Base-by-base conservation (phyloP, 1,140 invertebrate genomes). In the Drosophila novamexicana region DNA sequence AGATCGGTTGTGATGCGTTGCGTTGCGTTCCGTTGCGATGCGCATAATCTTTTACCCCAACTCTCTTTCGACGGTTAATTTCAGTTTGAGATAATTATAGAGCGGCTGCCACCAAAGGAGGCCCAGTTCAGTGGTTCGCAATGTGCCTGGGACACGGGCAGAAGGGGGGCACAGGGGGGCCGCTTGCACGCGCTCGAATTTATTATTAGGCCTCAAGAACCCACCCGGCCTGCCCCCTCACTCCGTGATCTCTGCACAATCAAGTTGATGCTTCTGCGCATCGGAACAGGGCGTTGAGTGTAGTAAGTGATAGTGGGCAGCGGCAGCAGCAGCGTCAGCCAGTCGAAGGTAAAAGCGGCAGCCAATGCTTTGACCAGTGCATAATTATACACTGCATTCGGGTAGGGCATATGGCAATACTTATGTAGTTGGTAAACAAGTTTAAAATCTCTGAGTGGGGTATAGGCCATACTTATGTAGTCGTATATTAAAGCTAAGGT, bases 61-160 rank as follows among this genome's bases (percentile, higher is more conserved):
- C 90, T 91, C 90, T 91, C 90, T 91, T 91, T 91, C 90, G 85
- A 88, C 86, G 90, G 90, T 91, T 91, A 91, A 91, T 91, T 91
- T 91, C 73, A 84, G 85, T 91, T 90, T 84, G 90, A 91, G 90
- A 91, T 91, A 91, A 91, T 91, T 91, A 91, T 84, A 91, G 90
- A 90, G 90, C 90, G 90, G 90, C 85, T 69, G 69, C 64, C 81
- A 81, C 64, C 86, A 90, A 90, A 89, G 78, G 45, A 59, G 37
- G 36, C 39, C 16, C 52, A 62, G 16, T 16, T 14, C 36, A 29
- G 58, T 32, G 42, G 58, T 37, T 42, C 18, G 58, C 58, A 47
- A 16, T 32, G 18, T 14, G 8, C 5, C 47, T 10, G 40, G 22
- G 50, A 29, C 45, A 54, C 47, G 50, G 53, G 77, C 64, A 64